Base-by-base conservation (phyloP, 2,113 vertebrate genomes). In the Gallinago media region DNA sequence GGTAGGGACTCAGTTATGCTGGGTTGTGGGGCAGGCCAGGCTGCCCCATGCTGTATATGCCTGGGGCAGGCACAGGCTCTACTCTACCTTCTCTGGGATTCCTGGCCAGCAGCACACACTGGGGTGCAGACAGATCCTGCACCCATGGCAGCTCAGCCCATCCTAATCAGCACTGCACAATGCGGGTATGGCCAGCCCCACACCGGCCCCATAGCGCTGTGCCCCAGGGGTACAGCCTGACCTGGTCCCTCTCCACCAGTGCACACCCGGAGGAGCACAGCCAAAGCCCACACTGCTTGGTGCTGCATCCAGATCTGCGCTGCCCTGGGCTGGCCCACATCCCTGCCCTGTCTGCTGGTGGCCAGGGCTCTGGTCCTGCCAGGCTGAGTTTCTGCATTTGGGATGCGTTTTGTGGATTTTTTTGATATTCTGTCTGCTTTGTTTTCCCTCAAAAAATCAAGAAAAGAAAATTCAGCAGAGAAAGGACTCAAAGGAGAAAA, bases 131-230 rank as follows among this genome's bases (percentile, higher is more conserved):
- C 71, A 12, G 71, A 27, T 26, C 78, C 62, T 12, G 42, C 55
- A 31, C 23, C 38, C 55, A 27, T 0, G 4, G 50, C 23, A 29
- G 54, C 50, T 65, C 76, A 80, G 59, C 49, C 62, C 67, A 5
- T 4, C 34, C 47, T 4, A 7, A 17, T 0, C 2, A 1, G 15
- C 84, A 44, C 8, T 1, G 1, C 50, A 36, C 14, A 3, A 4
- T 0, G 3, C 1, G 40, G 26, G 1, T 67, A 63, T 2, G 20
- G 12, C 13, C 50, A 88, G 54, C 23, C 25, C 62, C 94, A 21
- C 21, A 15, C 1, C 1, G 3, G 22, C 85, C 49, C 49, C 38
- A 14, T 4, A 32, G 44, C 0, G 8, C 59, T 18, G 55, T 13
- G 27, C 20, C 2, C 3, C 0, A 4, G 11, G 29, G 31, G 11